Conservation (phyloP, 2,888 invertebrate genomes). For the Dryobotodes eremita region DNA sequence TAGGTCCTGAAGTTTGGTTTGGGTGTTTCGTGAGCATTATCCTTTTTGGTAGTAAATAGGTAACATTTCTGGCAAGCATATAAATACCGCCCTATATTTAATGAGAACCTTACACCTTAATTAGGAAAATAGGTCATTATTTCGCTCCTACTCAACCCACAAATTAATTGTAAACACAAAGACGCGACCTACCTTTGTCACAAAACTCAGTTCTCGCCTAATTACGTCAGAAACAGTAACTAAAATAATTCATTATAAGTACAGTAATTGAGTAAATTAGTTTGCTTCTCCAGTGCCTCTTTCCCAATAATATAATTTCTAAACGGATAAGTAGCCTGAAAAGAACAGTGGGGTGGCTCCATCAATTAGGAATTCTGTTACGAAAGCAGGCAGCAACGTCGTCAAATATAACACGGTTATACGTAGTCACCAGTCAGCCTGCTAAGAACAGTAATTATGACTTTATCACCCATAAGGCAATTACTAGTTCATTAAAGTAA, state of each 20-base stretch:
- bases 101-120: background rate
- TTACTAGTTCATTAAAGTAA: background rate
- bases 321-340: background rate
- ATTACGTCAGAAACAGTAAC: slow-evolving; percentile 49
- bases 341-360: background rate
- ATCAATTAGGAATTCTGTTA: background rate
- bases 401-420: background rate
- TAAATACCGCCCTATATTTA: background rate
- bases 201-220: slow-evolving; percentile 30
- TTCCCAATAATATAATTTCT: slow-evolving; percentile 20
- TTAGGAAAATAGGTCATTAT: slow-evolving; percentile 3
- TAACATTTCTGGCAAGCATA: background rate
- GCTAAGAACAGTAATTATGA: background rate
- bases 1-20: background rate
- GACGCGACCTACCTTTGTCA: slow-evolving; percentile 44
- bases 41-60: background rate
- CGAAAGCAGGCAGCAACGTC: background rate
- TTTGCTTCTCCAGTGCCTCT: slow-evolving; percentile 21
- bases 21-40: background rate
- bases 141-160: background rate
- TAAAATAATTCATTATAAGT: slow-evolving; percentile 53
- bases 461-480: background rate
- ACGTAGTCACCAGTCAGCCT: background rate
- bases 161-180: slow-evolving; percentile 55
- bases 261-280: slow-evolving; percentile 41